Conservation (phyloP, 2,888 invertebrate species). For the Lepidocyrtoides sp. region DNA sequence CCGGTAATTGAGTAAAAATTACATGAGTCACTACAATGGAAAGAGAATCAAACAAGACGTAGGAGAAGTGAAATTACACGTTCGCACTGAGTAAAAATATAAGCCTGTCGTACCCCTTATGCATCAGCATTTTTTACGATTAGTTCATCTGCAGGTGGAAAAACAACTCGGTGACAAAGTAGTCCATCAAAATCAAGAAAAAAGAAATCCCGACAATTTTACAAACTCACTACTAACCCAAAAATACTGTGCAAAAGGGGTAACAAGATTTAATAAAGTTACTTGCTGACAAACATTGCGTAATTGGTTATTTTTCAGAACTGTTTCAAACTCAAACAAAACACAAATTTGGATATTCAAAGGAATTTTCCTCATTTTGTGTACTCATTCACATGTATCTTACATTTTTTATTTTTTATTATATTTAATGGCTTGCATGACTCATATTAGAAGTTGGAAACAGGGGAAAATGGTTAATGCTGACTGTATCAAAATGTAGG, state of each 20-base stretch:
- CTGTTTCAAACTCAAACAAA: neutral
- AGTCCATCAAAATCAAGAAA: too few relatives aligned
- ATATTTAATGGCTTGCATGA: constrained; percentile 34
- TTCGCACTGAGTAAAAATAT: too few relatives aligned
- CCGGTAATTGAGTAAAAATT: neutral
- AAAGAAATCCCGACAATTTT: too few relatives aligned
- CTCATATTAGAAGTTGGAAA: neutral
- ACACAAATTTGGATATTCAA: neutral
- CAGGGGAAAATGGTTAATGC: neutral
- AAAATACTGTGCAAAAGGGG: too few relatives aligned
- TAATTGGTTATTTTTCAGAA: neutral
- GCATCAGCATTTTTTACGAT: too few relatives aligned
- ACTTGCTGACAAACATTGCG: neutral
- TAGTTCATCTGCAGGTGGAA: too few relatives aligned
- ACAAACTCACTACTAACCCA: too few relatives aligned
- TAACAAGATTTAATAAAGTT: too few relatives aligned
- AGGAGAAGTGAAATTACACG: too few relatives aligned
- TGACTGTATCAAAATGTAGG: neutral
- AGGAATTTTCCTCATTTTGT: neutral
- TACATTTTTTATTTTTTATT: neutral
- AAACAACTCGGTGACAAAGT: too few relatives aligned
- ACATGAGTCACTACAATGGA: neutral
- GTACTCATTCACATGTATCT: neutral
- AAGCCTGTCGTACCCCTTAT: neutral
- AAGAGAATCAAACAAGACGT: too few relatives aligned